These are phyloP conservation scores for Plectrocnemia conspersa DNA, from an alignment of 1,140 invertebrate genomes.

Conservation along the genomic window DNA sequence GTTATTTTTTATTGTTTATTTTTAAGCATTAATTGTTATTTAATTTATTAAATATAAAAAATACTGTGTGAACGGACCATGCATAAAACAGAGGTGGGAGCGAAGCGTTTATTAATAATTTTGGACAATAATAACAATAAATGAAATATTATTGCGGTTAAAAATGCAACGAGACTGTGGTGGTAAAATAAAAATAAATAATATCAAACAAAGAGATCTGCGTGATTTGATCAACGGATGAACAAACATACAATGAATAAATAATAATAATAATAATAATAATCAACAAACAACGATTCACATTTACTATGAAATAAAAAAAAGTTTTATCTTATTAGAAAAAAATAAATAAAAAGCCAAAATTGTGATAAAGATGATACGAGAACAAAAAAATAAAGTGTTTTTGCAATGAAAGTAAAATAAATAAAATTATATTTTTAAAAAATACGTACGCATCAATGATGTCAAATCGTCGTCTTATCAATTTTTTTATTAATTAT, in stretches of 20 bases:
- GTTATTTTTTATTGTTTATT: too few species aligned
- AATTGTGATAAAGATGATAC: constrained; percentile 15
- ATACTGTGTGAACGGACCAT: constrained; percentile 31
- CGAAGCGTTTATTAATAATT: constrained; percentile 32
- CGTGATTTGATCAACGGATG: constrained; percentile 11
- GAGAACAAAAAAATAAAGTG: not conserved
- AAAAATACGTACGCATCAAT: constrained; percentile 20
- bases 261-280: constrained; percentile 6
- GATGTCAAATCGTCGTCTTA: constrained; percentile 8
- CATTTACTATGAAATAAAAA: too few species aligned
- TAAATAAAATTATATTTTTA: constrained; percentile 17
- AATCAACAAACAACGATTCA: constrained; percentile 12
- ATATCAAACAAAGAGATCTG: constrained; percentile 32
- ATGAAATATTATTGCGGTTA: constrained; percentile 20
- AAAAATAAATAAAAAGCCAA: constrained; percentile 13
- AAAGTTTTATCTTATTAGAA: too few species aligned
- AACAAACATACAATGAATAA: constrained; percentile 7
- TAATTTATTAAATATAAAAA: constrained; percentile 26
- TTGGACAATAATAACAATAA: constrained; percentile 24
- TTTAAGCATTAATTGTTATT: too few species aligned
- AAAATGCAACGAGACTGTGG: constrained; percentile 29
- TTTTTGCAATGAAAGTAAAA: constrained; percentile 16
- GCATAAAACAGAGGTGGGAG: constrained; percentile 27
- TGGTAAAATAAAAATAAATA: constrained; percentile 27
- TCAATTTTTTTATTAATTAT: too few species aligned